phyloP scores from a whole-genome alignment of 2,113 vertebrate genomes.

The Orthonyx spaldingii region DNA sequence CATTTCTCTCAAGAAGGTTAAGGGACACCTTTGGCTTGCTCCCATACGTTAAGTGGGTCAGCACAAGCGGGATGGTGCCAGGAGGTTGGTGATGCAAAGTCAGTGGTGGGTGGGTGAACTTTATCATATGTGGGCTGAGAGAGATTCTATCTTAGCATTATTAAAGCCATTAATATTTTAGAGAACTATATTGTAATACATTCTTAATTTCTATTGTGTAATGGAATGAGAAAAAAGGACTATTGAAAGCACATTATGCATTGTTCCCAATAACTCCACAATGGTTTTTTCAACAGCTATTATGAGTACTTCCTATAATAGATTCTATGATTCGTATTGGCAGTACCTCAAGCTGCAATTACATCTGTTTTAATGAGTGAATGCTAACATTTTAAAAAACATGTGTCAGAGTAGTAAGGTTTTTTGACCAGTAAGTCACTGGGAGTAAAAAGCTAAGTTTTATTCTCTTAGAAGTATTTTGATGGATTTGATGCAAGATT shows the following conservation, averaged over 20 bases:
- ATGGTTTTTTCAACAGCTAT: background rate
- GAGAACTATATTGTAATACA: background rate
- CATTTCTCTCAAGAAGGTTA: background rate
- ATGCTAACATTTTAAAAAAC: background rate
- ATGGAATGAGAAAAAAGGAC: conserved; percentile 22
- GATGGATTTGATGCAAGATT: background rate
- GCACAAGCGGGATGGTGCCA: background rate
- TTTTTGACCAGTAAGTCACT: background rate
- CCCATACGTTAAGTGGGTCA: background rate
- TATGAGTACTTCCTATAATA: background rate
- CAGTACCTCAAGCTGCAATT: background rate
- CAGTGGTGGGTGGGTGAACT: background rate
- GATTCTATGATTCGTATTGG: conserved; percentile 10
- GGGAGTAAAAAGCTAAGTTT: background rate
- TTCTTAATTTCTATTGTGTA: conserved; percentile 14
- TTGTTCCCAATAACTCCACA: background rate
- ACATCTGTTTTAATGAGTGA: background rate
- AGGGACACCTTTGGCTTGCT: background rate
- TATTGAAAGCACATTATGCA: conserved; percentile 32
- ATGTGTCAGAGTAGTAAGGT: background rate
- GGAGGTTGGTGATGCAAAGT: background rate
- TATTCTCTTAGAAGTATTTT: background rate
- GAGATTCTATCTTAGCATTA: background rate
- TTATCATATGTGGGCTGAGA: background rate
- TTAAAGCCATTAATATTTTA: conserved; percentile 39